Evolutionary conservation across 2,888 invertebrate genomes (phyloP), one percentile per base, ranked within the genome.

Genomic region (Uloborus plumipes): DNA sequence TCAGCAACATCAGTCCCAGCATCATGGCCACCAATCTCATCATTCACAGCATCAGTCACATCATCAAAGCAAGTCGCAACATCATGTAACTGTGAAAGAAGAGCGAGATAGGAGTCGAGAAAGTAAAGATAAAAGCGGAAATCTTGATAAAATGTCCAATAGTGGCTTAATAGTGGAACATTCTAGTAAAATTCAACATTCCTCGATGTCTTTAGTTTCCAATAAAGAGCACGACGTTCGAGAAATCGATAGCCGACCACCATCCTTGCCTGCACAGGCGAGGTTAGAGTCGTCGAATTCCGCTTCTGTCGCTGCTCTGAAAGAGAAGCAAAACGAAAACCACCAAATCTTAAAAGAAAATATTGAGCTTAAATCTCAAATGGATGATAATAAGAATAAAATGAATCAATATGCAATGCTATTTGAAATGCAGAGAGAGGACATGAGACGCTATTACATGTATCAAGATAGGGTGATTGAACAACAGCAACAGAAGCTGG

Each of bases 341-440:
- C 88, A 88, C 76, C 88, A 88, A 84, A 89, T 88, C 64, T 82
- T 89, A 51, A 89, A 89, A 82, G 89, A 89, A 85, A 89, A 88
- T 84, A 88, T 89, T 72, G 89, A 89, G 80, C 85, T 89, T 55
- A 89, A 89, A 85, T 86, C 87, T 70, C 89, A 89, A 85, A 89
- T 89, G 89, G 88, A 88, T 65, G 85, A 84, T 59, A 75, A 84
- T 84, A 86, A 71, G 39, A 61, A 58, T 59, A 85, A 85, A 64
- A 70, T 79, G 51, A 86, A 85, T 31, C 83, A 85, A 18, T 86
- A 85, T 67, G 86, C 86, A 72, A 79, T 84, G 72, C 22, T 85
- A 15, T 86, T 86, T 66, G 84, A 85, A 53, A 70, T 81, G 26
- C 87, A 87, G 18, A 86, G 86, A 20, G 88, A 89, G 65, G 88